Percentiles rank a stretch among this genome's conserved stretches.
phyloP scores from a whole-genome alignment of 2,113 vertebrate species.

The Carassius gibelio region DNA sequence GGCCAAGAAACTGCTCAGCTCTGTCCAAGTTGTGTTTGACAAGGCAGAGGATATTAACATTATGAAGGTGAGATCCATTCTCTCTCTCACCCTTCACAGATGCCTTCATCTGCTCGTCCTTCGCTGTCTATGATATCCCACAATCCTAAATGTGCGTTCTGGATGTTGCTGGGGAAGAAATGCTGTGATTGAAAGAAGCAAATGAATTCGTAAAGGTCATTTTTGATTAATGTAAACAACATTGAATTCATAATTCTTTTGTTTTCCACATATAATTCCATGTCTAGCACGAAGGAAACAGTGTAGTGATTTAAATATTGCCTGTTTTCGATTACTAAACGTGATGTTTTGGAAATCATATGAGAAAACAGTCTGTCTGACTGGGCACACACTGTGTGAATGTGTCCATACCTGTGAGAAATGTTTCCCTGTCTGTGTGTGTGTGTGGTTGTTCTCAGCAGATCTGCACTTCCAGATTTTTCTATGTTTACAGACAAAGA shows the following conservation, averaged over 20 bases:
- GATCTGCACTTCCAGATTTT: slow-evolving; percentile 36
- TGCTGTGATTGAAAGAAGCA: not conserved
- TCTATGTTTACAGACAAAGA: slow-evolving; percentile 32
- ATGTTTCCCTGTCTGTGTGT: slow-evolving; percentile 38
- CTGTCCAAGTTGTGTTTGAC: slow-evolving; percentile 88
- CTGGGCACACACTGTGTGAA: slow-evolving; percentile 39
- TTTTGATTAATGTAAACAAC: not conserved
- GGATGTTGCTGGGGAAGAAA: not conserved
- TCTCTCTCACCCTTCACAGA: slow-evolving; percentile 1
- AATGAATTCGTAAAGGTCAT: not conserved
- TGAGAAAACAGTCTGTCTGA: not conserved
- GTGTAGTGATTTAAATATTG: not conserved
- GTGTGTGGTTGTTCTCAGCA: slow-evolving; percentile 45
- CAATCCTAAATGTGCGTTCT: not conserved
- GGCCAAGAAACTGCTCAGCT: slow-evolving; percentile 92
- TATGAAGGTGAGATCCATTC: slow-evolving; percentile 85
- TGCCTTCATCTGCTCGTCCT: slow-evolving; percentile 4
- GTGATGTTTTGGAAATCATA: not conserved
- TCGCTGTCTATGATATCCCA: not conserved
- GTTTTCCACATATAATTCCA: not conserved
- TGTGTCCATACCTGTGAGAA: slow-evolving; percentile 57
- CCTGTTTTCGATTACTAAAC: slow-evolving; percentile 8
- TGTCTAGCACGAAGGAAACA: not conserved
- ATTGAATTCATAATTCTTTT: not conserved
- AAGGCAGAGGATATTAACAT: slow-evolving; percentile 92